Percentiles rank a stretch among this genome's conserved stretches.
These are phyloP conservation scores for Rhorus exstirpatorius DNA, from an alignment of 2,888 invertebrate species.

Conservation along the genomic window DNA sequence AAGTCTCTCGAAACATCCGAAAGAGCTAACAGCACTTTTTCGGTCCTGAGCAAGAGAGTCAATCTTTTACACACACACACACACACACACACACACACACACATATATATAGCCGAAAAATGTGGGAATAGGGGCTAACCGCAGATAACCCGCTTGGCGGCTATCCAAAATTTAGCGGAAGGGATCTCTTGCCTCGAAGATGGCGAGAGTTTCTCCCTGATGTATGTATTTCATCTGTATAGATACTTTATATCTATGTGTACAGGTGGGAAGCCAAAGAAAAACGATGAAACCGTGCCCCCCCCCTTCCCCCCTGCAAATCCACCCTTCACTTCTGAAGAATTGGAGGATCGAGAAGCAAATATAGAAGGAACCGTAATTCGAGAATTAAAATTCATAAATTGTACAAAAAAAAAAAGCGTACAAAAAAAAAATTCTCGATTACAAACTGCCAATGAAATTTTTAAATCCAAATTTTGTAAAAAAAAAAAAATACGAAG, in stretches of 20 bases:
- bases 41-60: conserved; percentile 44
- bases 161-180: conserved; percentile 75
- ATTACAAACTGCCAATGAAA: too few species aligned
- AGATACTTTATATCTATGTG: conserved; percentile 3
- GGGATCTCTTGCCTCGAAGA: conserved; percentile 61
- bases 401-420: conserved; percentile 18
- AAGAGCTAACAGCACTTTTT: conserved; percentile 51
- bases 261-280: background rate
- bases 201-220: conserved; percentile 41
- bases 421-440: too few species aligned
- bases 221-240: conserved; percentile 55
- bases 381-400: too few species aligned
- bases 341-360: background rate
- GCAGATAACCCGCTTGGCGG: conserved; percentile 77
- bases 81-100: background rate
- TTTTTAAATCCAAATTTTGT: too few species aligned
- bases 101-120: background rate
- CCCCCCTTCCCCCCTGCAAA: too few species aligned
- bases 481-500: too few species aligned
- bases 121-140: conserved; percentile 41
- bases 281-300: conserved; percentile 11
- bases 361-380: too few species aligned
- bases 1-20: conserved; percentile 21
- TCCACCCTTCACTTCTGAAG: too few species aligned
- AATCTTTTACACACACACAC: conserved; percentile 6